Percentiles rank a stretch among this genome's conserved stretches.
phyloP scores from a whole-genome alignment of 2,113 vertebrate genomes.

The Caracal caracal region DNA sequence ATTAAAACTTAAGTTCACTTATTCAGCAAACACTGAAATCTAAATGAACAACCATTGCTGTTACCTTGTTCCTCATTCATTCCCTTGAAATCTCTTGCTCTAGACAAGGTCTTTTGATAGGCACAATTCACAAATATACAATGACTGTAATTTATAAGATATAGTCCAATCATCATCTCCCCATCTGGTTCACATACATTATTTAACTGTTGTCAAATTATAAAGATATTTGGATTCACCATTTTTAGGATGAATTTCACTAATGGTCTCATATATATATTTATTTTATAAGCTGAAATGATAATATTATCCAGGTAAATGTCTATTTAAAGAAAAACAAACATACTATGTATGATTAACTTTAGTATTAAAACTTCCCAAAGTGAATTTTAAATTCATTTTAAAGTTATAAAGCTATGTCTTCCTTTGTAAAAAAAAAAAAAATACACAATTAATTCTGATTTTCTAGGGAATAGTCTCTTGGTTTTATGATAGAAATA shows the following conservation, averaged over 20 bases:
- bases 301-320: conserved; percentile 12
- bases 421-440: neutral
- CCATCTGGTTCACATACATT: neutral
- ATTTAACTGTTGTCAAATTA: neutral
- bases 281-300: neutral
- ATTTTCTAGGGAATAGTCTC: neutral
- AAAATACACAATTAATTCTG: neutral
- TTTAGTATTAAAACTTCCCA: neutral
- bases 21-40: neutral
- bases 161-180: neutral
- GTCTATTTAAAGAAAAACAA: neutral
- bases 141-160: neutral
- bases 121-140: neutral
- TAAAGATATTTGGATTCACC: neutral
- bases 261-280: neutral
- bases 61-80: neutral
- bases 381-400: neutral
- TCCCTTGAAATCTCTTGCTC: neutral
- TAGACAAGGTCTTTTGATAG: neutral
- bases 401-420: neutral
- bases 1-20: conserved; percentile 14
- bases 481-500: neutral
- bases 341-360: neutral
- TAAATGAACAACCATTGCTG: neutral
- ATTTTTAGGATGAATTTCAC: neutral